Evolutionary conservation across 2,113 vertebrate species (phyloP), one percentile per base, ranked within the genome.

Genomic region (Varanus komodoensis): DNA sequence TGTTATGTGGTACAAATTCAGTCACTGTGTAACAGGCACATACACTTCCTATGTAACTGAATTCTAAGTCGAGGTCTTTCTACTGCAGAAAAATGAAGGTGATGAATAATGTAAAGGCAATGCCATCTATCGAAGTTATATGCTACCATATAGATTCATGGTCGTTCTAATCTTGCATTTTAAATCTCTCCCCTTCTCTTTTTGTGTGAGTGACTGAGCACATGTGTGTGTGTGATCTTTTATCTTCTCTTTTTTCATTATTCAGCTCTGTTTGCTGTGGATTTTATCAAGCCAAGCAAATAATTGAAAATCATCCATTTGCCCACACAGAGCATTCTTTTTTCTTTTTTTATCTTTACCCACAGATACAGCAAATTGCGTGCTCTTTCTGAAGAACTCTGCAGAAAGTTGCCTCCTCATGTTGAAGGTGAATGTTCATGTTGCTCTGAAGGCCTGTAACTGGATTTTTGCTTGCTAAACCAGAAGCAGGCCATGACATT

Each of bases 31-130:
- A 85, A 86, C 79, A 75, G n/a, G 61, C 27, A 87, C 64, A 54
- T 23, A 38, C 38, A 90, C 5, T 48, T 93, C 73, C 68, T 84
- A 27, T 82, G 44, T 81, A 75, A 82, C 8, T 90, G 78, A 67
- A 12, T 15, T 38, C 67, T 82, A 82, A 82, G 78, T 52, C 52
- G 68, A 34, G 14, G 12, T 38, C 68, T 87, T 74, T 87, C 21
- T 52, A 19, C 25, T 15, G 57, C 44, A 87, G 79, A 75, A 82
- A 74, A 75, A 82, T 77, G 38, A 87, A 82, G 0, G 0, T 48
- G 50, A 64, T 74, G 34, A 17, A 12, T 67, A 14, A 1, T 15
- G 6, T 3, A 0, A 52, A 89, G n/a, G 19, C 11, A 82, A 64
- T 4, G 52, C 64, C 4, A 81, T 54, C 88, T 48, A 84, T 25